These are phyloP conservation scores for Progne subis DNA, from an alignment of 2,113 vertebrate species.

Conservation along the genomic window DNA sequence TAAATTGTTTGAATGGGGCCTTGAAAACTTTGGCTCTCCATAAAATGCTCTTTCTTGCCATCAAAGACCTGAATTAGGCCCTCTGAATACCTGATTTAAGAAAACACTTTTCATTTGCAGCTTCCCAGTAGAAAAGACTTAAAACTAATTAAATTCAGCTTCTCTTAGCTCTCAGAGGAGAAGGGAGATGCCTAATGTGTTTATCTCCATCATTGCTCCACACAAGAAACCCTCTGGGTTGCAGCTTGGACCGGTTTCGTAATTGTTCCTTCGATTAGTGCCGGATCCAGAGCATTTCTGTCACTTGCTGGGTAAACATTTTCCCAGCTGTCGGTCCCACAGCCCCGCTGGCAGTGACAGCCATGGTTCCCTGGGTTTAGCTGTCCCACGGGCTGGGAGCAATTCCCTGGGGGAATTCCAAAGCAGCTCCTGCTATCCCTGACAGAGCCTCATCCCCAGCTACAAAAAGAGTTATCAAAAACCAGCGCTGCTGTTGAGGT, in stretches of 20 bases:
- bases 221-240: not conserved
- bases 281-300: not conserved
- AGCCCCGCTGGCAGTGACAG: not conserved
- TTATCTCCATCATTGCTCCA: not conserved
- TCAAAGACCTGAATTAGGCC: not conserved
- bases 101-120: not conserved
- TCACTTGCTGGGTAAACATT: not conserved
- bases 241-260: not conserved
- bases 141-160: constrained; percentile 33
- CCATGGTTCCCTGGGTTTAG: not conserved
- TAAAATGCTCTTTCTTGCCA: not conserved
- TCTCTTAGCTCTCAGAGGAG: not conserved
- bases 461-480: not conserved
- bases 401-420: not conserved
- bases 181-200: not conserved
- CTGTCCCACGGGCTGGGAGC: not conserved
- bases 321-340: not conserved
- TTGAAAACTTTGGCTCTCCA: not conserved
- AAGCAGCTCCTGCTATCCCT: not conserved
- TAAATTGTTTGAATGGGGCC: not conserved
- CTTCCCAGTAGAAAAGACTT: not conserved
- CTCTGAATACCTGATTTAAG: not conserved
- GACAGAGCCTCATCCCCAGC: not conserved
- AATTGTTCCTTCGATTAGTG: not conserved
- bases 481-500: not conserved